phyloP scores from a whole-genome alignment of 2,797 vertebrate genomes.

The Helicolenus hilgendorfi region DNA sequence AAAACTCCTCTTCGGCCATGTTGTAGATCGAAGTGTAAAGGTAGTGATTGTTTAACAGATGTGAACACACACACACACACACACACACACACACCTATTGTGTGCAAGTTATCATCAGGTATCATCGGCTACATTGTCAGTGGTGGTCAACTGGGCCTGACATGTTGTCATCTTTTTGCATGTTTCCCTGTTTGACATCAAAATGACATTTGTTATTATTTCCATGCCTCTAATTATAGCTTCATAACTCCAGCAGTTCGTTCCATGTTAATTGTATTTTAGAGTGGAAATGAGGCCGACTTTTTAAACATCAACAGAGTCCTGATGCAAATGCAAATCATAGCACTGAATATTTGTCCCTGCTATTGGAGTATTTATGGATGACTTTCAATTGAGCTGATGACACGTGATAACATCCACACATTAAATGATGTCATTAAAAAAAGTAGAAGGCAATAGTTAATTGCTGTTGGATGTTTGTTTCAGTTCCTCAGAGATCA shows the following conservation, averaged over 20 bases:
- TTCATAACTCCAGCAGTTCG: not conserved
- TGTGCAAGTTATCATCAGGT: not conserved
- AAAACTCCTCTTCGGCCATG: not conserved
- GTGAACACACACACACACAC: not conserved
- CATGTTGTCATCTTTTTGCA: not conserved
- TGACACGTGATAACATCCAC: not conserved
- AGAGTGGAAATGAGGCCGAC: not conserved
- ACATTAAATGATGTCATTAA: not conserved
- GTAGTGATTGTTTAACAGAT: too few species aligned
- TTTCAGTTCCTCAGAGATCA: not conserved
- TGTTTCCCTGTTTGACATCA: not conserved
- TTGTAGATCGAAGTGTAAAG: not conserved
- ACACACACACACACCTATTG: not conserved
- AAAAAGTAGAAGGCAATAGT: not conserved
- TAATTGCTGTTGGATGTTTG: not conserved
- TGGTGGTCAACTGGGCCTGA: not conserved
- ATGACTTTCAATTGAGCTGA: not conserved
- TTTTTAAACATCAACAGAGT: not conserved
- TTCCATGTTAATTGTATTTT: not conserved
- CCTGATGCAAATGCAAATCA: not conserved
- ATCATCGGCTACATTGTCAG: not conserved
- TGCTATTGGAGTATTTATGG: not conserved
- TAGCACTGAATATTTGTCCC: not conserved
- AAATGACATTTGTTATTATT: not conserved
- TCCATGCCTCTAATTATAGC: not conserved